Evolutionary conservation across 2,113 vertebrate species (phyloP), one percentile per base, ranked within the genome.

Genomic region (Mesitornis unicolor): DNA sequence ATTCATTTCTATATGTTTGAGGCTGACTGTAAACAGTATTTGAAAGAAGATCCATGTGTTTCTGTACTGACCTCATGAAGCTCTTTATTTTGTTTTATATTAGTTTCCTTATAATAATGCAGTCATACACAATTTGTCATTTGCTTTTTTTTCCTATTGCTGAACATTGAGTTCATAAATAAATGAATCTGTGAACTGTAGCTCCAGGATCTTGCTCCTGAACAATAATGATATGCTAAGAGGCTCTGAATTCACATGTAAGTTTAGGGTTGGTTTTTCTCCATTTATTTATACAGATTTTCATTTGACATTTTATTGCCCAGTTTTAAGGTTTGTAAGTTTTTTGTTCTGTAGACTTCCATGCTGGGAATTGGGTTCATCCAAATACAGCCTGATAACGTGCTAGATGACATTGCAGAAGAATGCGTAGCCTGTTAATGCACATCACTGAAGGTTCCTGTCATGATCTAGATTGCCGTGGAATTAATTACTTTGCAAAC

Each of bases 231-330:
- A 9, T 26, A 12, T 4, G 3, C 60, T 50, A 38, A 68, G 31
- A 31, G 4, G 10, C 35, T 74, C 25, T 53, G 61, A 22, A 3
- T 83, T 51, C 35, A 12, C 11, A 1, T 26, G 0, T 2, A 21
- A 40, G 7, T 14, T 84, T 31, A 53, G 36, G 9, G 29, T 85
- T 88, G 10, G 6, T 47, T 54, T 40, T 48, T 38, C 36, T 25
- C 17, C 10, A 25, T 70, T 70, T 84, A 53, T 94, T 88, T 76
- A 31, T 69, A 51, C 9, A 53, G 42, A 42, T 65, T 92, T 91
- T 77, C 11, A 25, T 38, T 63, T 43, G 40, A 29, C 6, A 16
- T 61, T 69, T 71, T 64, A 36, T 13, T 68, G 22, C 17, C 8
- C 19, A 7, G 16, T 83, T 35, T 57, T 38, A 68, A 35, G 19